Evolutionary conservation across 2,113 vertebrate genomes (phyloP).

Genomic region (Coreoperca whiteheadi): DNA sequence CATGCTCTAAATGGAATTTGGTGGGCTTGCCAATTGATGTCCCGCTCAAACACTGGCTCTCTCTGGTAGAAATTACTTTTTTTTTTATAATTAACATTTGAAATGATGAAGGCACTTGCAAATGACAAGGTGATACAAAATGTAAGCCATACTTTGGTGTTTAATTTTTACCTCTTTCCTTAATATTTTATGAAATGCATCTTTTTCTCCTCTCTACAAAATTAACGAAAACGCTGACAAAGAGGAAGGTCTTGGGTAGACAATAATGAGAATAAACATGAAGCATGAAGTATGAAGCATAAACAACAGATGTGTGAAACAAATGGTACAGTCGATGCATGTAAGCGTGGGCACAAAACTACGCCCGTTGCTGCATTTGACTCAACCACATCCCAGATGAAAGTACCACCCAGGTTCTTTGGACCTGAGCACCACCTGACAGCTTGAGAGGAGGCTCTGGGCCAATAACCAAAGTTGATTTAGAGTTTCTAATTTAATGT

Average conservation of each 20-base stretch:
- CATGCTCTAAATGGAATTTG: slow-evolving; percentile 27
- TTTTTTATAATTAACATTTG: too few relatives aligned
- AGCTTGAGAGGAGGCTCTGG: slow-evolving; percentile 49
- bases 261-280: too few relatives aligned
- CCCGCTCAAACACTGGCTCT: slow-evolving; percentile 19
- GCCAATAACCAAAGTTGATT: slow-evolving; percentile 59
- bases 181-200: too few relatives aligned
- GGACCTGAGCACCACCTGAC: slow-evolving; percentile 43
- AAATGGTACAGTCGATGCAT: slow-evolving; percentile 59
- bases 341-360: slow-evolving; percentile 32
- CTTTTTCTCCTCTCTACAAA: too few relatives aligned
- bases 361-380: slow-evolving; percentile 23
- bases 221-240: too few relatives aligned
- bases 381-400: slow-evolving; percentile 10
- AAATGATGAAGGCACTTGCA: too few relatives aligned
- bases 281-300: slow-evolving; percentile 34
- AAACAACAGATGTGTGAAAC: slow-evolving; percentile 64
- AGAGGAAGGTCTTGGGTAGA: too few relatives aligned
- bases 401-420: slow-evolving; percentile 37
- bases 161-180: too few relatives aligned
- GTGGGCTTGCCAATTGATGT: slow-evolving; percentile 21
- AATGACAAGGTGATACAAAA: too few relatives aligned
- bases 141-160: too few relatives aligned
- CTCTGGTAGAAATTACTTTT: too few relatives aligned
- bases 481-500: slow-evolving; percentile 47